These are phyloP conservation scores for Allacma fusca DNA, from an alignment of 2,888 invertebrate genomes.

Conservation along the genomic window DNA sequence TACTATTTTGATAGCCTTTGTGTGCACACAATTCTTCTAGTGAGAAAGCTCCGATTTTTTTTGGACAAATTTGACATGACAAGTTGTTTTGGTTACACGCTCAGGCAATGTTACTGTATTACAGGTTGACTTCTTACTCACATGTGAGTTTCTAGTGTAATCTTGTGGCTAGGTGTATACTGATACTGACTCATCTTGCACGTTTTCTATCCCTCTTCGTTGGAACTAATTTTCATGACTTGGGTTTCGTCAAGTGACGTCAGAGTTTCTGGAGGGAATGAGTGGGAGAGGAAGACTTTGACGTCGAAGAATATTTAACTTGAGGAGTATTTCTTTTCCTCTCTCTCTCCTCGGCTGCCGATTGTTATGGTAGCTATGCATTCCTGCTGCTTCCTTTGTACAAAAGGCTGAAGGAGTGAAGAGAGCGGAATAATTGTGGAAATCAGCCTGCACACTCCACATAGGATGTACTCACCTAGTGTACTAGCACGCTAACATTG, in stretches of 20 bases:
- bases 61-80: too few species aligned
- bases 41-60: too few species aligned
- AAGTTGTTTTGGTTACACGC: too few species aligned
- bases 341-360: background rate
- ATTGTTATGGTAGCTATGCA: background rate
- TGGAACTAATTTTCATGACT: constrained; percentile 2
- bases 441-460: background rate
- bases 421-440: constrained; percentile 18
- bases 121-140: too few species aligned
- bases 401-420: constrained; percentile 5
- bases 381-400: too few species aligned
- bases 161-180: too few species aligned
- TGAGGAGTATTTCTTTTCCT: background rate
- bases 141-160: too few species aligned
- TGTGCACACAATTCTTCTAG: too few species aligned
- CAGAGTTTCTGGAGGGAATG: background rate
- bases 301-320: background rate
- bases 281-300: constrained; percentile 7
- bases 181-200: background rate
- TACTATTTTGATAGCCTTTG: too few species aligned
- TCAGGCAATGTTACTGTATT: too few species aligned
- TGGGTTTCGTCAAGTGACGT: background rate
- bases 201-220: background rate
- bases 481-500: background rate
- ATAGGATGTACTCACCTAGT: background rate